Percentiles rank a stretch among this genome's conserved stretches.
These are phyloP conservation scores for Antennarius striatus DNA, from an alignment of 2,113 vertebrate genomes.

Conservation along the genomic window DNA sequence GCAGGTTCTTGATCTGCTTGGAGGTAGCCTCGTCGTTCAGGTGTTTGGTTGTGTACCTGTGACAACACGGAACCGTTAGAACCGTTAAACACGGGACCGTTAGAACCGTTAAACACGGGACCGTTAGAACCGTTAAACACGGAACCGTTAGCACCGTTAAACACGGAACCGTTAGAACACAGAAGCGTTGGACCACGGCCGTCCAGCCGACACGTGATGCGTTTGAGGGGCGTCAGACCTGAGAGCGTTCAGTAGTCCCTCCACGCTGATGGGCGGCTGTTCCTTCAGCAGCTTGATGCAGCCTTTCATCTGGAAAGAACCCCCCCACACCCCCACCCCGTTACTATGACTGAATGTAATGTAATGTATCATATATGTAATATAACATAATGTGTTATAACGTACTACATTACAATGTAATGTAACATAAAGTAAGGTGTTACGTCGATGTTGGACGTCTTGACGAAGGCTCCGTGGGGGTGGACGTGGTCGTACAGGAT, in stretches of 20 bases:
- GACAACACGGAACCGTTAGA: too few species aligned
- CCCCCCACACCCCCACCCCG: too few species aligned
- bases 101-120: background rate
- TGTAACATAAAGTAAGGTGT: background rate
- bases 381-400: too few species aligned
- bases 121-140: too few species aligned
- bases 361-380: too few species aligned
- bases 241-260: slow-evolving; percentile 70
- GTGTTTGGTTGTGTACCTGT: slow-evolving; percentile 98
- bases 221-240: slow-evolving; percentile 37
- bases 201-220: background rate
- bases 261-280: slow-evolving; percentile 68
- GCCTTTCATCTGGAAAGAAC: slow-evolving; percentile 62
- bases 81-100: background rate
- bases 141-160: too few species aligned
- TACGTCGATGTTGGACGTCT: slow-evolving; percentile 70
- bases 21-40: slow-evolving; percentile 99
- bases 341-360: too few species aligned
- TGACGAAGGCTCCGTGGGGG: slow-evolving; percentile 66
- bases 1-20: slow-evolving; percentile 96
- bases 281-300: slow-evolving; percentile 71
- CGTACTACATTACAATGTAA: too few species aligned
- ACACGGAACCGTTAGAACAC: background rate
- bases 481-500: slow-evolving; percentile 74
- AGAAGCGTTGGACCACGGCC: too few species aligned